Evolutionary conservation across 2,113 vertebrate genomes (phyloP).

Genomic region (Plestiodon gilberti): DNA sequence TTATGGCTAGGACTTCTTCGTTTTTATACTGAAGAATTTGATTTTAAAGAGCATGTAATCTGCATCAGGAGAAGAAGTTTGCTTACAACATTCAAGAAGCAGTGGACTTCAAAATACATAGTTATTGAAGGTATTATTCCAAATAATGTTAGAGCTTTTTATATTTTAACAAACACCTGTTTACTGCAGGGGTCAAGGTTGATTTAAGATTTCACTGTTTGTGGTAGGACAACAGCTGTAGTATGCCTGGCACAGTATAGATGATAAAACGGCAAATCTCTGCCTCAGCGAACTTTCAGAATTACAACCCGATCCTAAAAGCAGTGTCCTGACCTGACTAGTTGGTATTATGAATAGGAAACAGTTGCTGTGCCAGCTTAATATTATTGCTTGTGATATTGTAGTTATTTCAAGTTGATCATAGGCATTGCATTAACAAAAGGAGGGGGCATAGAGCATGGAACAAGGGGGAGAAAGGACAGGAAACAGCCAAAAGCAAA

Average conservation of each 20-base stretch:
- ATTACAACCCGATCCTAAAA: not conserved
- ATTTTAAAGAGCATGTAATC: constrained; percentile 95
- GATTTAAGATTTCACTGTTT: not conserved
- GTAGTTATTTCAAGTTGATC: not conserved
- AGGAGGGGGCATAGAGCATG: not conserved
- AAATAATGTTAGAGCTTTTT: not conserved
- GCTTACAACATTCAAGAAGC: constrained; percentile 97
- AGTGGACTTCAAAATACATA: constrained; percentile 97
- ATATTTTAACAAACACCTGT: not conserved
- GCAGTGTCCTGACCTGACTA: not conserved
- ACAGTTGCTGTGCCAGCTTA: not conserved
- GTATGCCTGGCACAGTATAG: not conserved
- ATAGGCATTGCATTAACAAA: not conserved
- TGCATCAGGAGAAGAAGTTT: constrained; percentile 86
- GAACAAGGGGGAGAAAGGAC: not conserved
- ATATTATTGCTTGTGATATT: not conserved
- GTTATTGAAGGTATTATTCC: constrained; percentile 89
- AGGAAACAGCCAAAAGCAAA: not conserved
- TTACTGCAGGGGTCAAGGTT: not conserved
- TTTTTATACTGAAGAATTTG: constrained; percentile 95
- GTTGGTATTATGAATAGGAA: not conserved
- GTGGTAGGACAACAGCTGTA: not conserved
- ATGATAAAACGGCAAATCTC: not conserved
- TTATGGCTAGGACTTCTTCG: constrained; percentile 93
- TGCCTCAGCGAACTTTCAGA: not conserved